Evolutionary conservation across 2,888 invertebrate genomes (phyloP).

Genomic region (Dolomedes plantarius): DNA sequence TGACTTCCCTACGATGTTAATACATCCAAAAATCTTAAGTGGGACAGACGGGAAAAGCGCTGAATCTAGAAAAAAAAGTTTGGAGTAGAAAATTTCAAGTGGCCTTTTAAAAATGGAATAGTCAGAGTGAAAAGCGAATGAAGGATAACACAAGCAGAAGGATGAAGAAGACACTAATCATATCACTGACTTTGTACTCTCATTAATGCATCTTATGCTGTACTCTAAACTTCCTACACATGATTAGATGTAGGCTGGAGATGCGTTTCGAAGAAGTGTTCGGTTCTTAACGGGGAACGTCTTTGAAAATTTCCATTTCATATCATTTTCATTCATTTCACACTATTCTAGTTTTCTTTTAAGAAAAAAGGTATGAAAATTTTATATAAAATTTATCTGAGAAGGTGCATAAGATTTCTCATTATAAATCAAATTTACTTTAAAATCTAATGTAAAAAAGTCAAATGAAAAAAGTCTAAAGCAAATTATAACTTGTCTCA

Average conservation of each 20-base stretch:
- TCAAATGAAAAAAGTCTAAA: too few relatives aligned
- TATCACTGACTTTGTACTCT: constrained; percentile 60
- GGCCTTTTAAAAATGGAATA: constrained; percentile 43
- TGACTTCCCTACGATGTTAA: neutral
- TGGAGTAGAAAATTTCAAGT: constrained; percentile 53
- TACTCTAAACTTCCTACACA: neutral
- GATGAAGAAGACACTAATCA: constrained; percentile 40
- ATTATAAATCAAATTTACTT: too few relatives aligned
- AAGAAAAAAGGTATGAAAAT: too few relatives aligned
- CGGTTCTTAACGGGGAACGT: too few relatives aligned
- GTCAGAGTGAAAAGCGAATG: neutral
- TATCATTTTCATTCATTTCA: too few relatives aligned
- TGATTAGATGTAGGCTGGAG: neutral
- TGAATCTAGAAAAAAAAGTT: neutral
- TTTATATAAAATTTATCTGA: too few relatives aligned
- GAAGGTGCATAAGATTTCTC: too few relatives aligned
- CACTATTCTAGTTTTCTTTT: too few relatives aligned
- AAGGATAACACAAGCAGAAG: neutral
- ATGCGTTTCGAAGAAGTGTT: neutral
- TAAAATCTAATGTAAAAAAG: too few relatives aligned
- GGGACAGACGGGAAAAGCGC: neutral
- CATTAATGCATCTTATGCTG: constrained; percentile 52
- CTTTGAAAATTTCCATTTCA: too few relatives aligned
- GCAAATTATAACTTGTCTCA: too few relatives aligned
- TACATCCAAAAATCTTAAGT: neutral